Evolutionary conservation across 2,113 vertebrate species (phyloP).

Genomic region (Maccullochella peelii): DNA sequence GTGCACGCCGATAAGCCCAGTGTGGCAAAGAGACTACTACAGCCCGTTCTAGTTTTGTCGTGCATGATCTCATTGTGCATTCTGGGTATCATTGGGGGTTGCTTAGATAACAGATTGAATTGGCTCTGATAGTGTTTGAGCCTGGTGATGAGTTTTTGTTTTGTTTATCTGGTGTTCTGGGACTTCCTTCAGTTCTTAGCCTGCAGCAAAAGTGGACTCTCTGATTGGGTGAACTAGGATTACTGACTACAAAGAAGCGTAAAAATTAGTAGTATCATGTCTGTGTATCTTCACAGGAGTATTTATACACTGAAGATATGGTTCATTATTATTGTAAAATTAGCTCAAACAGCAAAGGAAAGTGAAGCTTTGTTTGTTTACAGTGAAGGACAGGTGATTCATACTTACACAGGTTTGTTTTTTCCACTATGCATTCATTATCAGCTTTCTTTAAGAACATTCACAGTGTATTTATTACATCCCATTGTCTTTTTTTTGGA

Average conservation of each 20-base stretch:
- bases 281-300: neutral
- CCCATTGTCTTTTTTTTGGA: conserved; percentile 21
- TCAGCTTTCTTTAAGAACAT: neutral
- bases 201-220: conserved; percentile 48
- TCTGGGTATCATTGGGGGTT: conserved; percentile 22
- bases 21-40: conserved; percentile 3
- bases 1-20: neutral
- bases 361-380: conserved; percentile 8
- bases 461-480: conserved; percentile 20
- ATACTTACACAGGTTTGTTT: neutral
- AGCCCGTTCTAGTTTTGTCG: conserved; percentile 29
- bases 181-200: conserved; percentile 43
- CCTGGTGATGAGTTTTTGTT: conserved; percentile 53
- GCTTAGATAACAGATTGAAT: conserved; percentile 51
- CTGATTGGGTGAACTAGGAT: conserved; percentile 42
- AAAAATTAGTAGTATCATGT: neutral
- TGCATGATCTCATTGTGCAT: conserved; percentile 33
- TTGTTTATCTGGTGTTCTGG: conserved; percentile 53
- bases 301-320: neutral
- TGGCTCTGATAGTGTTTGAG: conserved; percentile 29
- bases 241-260: neutral
- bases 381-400: neutral
- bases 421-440: neutral
- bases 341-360: neutral
- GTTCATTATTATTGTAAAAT: conserved; percentile 1